Evolutionary conservation across 2,113 vertebrate species (phyloP).

Genomic region (Pterocles gutturalis): DNA sequence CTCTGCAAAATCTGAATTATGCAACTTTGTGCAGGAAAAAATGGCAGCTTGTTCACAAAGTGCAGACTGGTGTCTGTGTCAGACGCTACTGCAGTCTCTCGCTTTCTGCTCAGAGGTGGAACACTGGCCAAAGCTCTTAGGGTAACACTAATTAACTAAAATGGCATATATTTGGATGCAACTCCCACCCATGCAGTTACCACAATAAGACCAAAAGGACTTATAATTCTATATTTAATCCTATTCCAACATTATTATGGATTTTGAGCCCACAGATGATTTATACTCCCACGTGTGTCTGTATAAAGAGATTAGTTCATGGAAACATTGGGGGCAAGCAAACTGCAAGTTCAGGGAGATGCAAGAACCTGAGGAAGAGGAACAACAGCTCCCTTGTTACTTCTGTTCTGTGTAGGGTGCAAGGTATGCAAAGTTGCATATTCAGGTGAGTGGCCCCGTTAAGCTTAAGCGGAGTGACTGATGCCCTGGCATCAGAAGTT

Average conservation of each 20-base stretch:
- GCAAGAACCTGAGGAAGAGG: neutral
- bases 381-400: neutral
- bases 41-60: neutral
- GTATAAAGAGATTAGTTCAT: neutral
- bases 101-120: neutral
- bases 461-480: neutral
- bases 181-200: neutral
- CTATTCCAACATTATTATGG: neutral
- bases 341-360: neutral
- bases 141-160: neutral
- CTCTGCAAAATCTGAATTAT: neutral
- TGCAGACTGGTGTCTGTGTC: accelerated
- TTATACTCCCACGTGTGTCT: neutral
- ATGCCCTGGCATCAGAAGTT: neutral
- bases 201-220: neutral
- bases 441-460: accelerated
- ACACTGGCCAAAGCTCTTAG: neutral
- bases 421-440: accelerated
- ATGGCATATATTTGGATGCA: neutral
- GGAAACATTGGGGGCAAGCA: neutral
- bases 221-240: neutral
- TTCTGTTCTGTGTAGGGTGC: accelerated
- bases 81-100: neutral
- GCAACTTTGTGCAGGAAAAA: neutral
- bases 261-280: neutral